These are phyloP conservation scores for Dryobota labecula DNA, from an alignment of 2,888 invertebrate genomes.

Conservation along the genomic window DNA sequence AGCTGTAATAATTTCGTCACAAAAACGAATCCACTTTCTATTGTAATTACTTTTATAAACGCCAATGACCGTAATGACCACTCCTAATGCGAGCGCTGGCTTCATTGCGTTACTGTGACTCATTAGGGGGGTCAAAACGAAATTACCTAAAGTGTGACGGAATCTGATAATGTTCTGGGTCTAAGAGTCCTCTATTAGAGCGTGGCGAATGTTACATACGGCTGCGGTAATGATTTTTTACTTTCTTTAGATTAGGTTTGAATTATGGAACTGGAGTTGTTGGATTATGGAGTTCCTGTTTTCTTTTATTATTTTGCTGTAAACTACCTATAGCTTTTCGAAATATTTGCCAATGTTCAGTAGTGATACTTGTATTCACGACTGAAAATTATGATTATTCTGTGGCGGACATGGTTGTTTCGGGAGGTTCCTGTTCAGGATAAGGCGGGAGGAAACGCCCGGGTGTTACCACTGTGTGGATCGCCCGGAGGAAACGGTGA, in stretches of 20 bases:
- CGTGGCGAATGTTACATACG: constrained; percentile 74
- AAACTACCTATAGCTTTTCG: not conserved
- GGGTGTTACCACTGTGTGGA: too few species aligned
- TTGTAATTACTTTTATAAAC: constrained; percentile 84
- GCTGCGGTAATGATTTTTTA: constrained; percentile 63
- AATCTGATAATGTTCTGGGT: constrained; percentile 85
- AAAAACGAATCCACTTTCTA: constrained; percentile 76
- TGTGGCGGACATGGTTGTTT: too few species aligned
- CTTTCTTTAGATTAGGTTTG: constrained; percentile 44
- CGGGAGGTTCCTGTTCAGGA: too few species aligned
- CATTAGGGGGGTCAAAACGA: constrained; percentile 82
- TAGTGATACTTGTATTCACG: too few species aligned
- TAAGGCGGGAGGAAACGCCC: too few species aligned
- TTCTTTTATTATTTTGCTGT: not conserved
- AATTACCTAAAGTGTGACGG: constrained; percentile 87
- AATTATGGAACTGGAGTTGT: not conserved
- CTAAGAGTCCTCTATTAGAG: constrained; percentile 77
- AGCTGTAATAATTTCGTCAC: constrained; percentile 73
- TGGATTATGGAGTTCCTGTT: not conserved
- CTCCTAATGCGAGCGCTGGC: constrained; percentile 81
- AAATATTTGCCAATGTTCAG: not conserved
- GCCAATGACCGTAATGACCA: constrained; percentile 77
- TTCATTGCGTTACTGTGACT: constrained; percentile 84
- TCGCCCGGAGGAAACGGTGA: too few species aligned
- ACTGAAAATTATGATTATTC: not conserved